Base-by-base conservation (phyloP, 2,797 vertebrate genomes). In the Hypotaenidia okinawae region DNA sequence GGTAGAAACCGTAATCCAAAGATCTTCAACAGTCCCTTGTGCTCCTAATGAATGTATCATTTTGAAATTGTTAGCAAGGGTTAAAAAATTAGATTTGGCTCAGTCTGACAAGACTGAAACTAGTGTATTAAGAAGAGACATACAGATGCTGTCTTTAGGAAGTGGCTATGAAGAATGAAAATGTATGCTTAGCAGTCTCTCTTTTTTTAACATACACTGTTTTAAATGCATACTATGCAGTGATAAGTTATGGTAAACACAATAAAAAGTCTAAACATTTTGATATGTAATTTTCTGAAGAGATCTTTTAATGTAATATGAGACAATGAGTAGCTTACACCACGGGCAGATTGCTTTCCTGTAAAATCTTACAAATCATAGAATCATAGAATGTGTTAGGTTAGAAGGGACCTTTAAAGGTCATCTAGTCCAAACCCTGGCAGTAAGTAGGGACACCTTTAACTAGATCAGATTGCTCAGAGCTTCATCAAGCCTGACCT, bases 141-240 rank as follows among this genome's bases (percentile, higher is more conserved):
- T 33, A 76, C 7, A 66, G 15, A 64, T 9, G 15, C 21, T 63
- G n/a, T 64, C 59, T 92, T 84, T 83, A 47, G 4, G 83, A 37
- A 78, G 10, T 69, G 45, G 14, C 61, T 95, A 14, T 28, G 32
- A 62, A 64, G 32, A 95, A 90, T 37, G 68, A 94, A 96, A 90
- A 89, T 78, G 80, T 73, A 93, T 94, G 41, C 70, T 79, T 91
- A 72, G 54, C 54, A 75, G 24, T 51, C 5, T 25, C 57, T 63
- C 11, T 82, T 52, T 39, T 75, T 84, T 74, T 57, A 11, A 37
- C 12, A 39, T 83, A 69, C 66, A 74, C 75, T 82, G 11, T 83
- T 57, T 87, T 14, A 72, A 62, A 73, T 64, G 7, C 8, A 23
- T 81, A 27, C 33, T 75, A 39, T 78, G n/a, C 17, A 61, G 11